These are phyloP conservation scores for Eueides isabella DNA, from an alignment of 1,140 invertebrate species.

Conservation along the genomic window DNA sequence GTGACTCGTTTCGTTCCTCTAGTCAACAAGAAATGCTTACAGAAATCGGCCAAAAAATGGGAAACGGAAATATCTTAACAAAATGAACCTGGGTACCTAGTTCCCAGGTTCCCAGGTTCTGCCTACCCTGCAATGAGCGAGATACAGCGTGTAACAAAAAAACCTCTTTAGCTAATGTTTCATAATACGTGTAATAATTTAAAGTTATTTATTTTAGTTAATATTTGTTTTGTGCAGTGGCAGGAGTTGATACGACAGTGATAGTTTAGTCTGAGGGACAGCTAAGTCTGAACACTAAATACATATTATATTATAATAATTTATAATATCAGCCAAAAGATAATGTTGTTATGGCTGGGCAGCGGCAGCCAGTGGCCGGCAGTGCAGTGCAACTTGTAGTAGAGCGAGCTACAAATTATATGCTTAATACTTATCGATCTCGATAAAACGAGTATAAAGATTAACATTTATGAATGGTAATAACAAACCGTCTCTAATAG, in stretches of 20 bases:
- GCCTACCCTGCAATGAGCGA: no score
- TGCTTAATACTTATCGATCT: conserved; percentile 2
- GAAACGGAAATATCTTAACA: no score
- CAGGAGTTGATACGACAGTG: not conserved
- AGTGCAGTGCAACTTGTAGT: not conserved
- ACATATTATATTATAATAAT: not conserved
- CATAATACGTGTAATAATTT: no score
- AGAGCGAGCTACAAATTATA: not conserved
- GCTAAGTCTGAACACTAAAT: not conserved
- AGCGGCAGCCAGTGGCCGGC: not conserved
- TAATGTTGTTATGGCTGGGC: not conserved
- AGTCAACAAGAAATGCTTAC: no score
- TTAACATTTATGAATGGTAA: conserved; percentile 32
- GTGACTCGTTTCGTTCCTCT: no score
- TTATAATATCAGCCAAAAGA: not conserved
- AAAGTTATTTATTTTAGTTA: no score
- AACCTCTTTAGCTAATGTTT: no score
- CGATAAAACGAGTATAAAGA: conserved; percentile 20
- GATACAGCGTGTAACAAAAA: no score
- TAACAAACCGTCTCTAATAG: conserved; percentile 28
- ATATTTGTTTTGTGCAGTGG: not conserved
- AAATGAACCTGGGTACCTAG: no score
- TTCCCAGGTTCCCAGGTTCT: no score
- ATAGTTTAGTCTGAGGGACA: not conserved
- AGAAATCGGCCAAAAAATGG: no score